Conservation (phyloP, 2,113 vertebrate species). For the Oreocharis arfaki region DNA sequence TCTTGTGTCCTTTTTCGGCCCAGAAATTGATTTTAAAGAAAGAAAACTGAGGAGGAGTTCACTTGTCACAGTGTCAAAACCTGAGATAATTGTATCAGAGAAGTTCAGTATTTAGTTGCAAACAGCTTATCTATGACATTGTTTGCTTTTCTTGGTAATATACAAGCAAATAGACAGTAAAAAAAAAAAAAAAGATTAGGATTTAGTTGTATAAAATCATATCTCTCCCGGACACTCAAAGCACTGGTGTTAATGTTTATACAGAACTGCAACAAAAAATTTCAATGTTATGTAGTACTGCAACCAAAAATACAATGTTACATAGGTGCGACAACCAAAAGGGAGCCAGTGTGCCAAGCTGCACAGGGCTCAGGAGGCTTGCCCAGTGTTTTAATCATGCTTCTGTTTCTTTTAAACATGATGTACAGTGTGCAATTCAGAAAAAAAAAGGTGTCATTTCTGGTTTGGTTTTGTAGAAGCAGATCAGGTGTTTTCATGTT, state of each 20-base stretch:
- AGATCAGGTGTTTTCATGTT: neutral
- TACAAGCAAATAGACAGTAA: neutral
- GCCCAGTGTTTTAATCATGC: neutral
- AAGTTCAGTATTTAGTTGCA: neutral
- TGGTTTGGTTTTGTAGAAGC: neutral
- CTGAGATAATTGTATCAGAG: neutral
- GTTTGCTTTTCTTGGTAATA: neutral
- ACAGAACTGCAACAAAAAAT: neutral
- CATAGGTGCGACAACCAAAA: neutral
- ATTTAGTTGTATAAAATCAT: neutral
- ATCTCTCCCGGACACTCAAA: neutral
- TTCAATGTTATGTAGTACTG: neutral
- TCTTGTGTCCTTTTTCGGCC: too few species aligned
- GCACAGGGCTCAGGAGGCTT: fast-evolving
- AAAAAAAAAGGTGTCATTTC: neutral
- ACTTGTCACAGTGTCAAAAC: neutral
- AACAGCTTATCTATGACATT: neutral
- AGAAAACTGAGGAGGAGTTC: neutral
- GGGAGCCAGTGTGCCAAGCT: neutral
- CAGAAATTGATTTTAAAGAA: neutral
- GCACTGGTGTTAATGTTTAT: neutral
- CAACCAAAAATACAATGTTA: neutral
- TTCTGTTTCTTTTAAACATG: neutral
- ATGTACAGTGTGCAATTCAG: neutral
- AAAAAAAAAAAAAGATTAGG: neutral